Base-by-base conservation (phyloP, 2,888 invertebrate species). In the Ommatoiulus sabulosus region DNA sequence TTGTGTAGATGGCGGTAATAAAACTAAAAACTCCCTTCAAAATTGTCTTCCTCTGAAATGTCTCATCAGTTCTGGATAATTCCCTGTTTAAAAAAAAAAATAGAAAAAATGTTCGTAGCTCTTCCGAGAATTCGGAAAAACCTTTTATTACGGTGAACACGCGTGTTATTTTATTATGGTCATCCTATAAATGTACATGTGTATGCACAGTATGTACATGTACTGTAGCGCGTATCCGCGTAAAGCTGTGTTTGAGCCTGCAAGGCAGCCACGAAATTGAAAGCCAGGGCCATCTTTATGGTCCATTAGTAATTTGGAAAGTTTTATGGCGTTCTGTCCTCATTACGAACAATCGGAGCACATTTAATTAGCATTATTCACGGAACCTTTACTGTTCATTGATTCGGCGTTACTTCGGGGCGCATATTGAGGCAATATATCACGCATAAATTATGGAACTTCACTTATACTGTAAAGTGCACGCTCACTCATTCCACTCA, bases 281-380 rank as follows among this genome's bases (percentile, higher is more conserved):
- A 72, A 72, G 24, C 72, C 24, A 72, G 24, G 72, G 24, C 72
- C 72, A 72, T 72, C 72, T 72, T 72, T 72, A 72, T 72, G 24
- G 10, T 12, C 24, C 72, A 72, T 72, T 72, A 72, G 72, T 72
- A 72, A 72, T 72, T 72, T 72, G 24, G 24, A 72, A 72, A 72
- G 72, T 72, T 72, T 72, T 72, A 72, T 35, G 72, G 72, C 72
- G 10, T 4, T 24, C 72, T 24, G 10, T 72, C 35, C 24, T 72
- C 72, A 24, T 72, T 72, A 24, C 8, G 24, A 24, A 10, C 72
- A 24, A 72, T 72, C 20, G 7, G 72, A 72, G 72, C 72, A 20
- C 72, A 24, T 72, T 24, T 72, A 72, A 72, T 72, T 72, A 72
- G 72, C 72, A 72, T 72, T 72, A 24, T 72, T 72, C 72, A n/a